These are phyloP conservation scores for Falco novaeseelandiae DNA, from an alignment of 2,797 vertebrate genomes.

Conservation along the genomic window DNA sequence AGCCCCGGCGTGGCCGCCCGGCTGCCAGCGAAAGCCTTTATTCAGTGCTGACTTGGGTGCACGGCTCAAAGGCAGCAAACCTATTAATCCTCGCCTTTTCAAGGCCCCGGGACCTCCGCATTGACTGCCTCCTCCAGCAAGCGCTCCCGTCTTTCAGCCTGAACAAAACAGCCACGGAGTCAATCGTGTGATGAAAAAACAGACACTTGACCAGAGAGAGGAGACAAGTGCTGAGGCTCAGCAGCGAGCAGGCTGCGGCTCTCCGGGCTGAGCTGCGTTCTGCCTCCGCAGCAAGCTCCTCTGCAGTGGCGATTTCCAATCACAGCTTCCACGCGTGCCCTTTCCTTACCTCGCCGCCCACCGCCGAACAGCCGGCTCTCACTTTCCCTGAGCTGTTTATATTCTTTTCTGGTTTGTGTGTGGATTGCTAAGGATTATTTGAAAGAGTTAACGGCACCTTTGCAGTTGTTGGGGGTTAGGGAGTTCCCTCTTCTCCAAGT, in stretches of 20 bases:
- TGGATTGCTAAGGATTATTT: neutral
- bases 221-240: neutral
- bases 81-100: neutral
- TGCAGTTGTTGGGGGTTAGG: neutral
- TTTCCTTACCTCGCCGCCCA: neutral
- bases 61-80: neutral
- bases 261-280: neutral
- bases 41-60: neutral
- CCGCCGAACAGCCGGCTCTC: neutral
- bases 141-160: neutral
- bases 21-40: neutral
- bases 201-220: neutral
- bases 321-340: neutral
- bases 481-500: neutral
- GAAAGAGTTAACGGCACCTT: neutral
- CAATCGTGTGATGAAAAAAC: neutral
- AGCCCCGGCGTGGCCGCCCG: neutral
- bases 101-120: neutral
- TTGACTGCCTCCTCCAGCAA: neutral
- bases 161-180: neutral
- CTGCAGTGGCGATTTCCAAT: rapidly evolving
- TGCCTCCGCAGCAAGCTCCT: neutral
- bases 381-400: neutral
- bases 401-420: rapidly evolving
- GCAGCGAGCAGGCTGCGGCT: neutral